Evolutionary conservation across 2,888 invertebrate genomes (phyloP).

Genomic region (Drosophila flavopinicola): DNA sequence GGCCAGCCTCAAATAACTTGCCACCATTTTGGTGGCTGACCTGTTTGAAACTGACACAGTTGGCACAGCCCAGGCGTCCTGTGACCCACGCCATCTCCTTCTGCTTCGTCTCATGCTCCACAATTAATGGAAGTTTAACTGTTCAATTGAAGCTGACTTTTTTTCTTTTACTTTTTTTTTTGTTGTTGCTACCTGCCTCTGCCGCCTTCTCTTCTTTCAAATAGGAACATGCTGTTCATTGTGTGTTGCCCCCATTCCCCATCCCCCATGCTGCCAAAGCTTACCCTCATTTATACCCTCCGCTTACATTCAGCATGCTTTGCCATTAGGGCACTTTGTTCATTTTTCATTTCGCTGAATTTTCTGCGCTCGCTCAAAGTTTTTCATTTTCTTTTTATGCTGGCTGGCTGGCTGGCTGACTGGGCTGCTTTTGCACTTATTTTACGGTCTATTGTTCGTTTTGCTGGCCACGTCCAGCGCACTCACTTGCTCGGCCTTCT

Average conservation of each 20-base stretch:
- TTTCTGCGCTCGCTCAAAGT: conserved; percentile 68
- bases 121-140: conserved; percentile 83
- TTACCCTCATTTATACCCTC: no score
- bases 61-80: conserved; percentile 33
- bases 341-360: conserved; percentile 82
- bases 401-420: conserved; percentile 18
- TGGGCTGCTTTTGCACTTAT: conserved; percentile 77
- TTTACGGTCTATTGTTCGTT: conserved; percentile 82
- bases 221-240: conserved; percentile 71
- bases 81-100: not conserved
- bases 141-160: conserved; percentile 78
- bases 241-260: conserved; percentile 27
- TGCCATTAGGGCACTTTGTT: conserved; percentile 76
- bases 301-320: conserved; percentile 34
- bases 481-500: conserved; percentile 62
- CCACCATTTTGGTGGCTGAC: conserved; percentile 62
- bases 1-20: conserved; percentile 47
- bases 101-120: conserved; percentile 8
- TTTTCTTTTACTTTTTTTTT: conserved; percentile 28
- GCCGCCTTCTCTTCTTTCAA: conserved; percentile 42
- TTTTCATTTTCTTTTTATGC: conserved; percentile 63
- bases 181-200: conserved; percentile 22
- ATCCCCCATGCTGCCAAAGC: not conserved
- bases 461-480: conserved; percentile 73
- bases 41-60: conserved; percentile 74